These are phyloP conservation scores for Nymphalis c-album DNA, from an alignment of 2,888 invertebrate species.

Conservation along the genomic window DNA sequence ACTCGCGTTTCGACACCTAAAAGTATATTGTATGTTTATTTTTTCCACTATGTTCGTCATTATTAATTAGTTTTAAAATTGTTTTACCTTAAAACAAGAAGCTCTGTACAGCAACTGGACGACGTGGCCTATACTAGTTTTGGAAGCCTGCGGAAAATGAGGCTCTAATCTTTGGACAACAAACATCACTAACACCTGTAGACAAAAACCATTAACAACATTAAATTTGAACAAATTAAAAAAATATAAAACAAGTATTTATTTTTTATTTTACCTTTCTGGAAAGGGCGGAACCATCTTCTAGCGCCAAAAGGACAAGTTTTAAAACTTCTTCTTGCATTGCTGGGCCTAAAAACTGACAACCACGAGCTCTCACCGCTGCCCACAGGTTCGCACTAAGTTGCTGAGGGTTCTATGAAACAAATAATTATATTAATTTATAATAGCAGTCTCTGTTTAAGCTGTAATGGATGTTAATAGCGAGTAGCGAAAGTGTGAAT, in stretches of 20 bases:
- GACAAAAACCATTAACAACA: conserved; percentile 15
- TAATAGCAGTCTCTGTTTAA: too few species aligned
- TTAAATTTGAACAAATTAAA: neutral
- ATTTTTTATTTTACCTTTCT: conserved; percentile 84
- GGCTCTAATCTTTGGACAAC: conserved; percentile 98
- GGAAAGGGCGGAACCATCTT: conserved; percentile 96
- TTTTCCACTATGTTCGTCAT: neutral
- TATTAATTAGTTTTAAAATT: neutral
- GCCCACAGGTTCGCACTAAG: conserved; percentile 97
- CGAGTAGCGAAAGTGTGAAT: too few species aligned
- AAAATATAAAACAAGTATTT: conserved; percentile 4
- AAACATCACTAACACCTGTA: conserved; percentile 94
- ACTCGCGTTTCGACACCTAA: conserved; percentile 96
- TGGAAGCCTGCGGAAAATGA: conserved; percentile 97
- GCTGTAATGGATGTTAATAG: too few species aligned
- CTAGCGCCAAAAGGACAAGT: conserved; percentile 94
- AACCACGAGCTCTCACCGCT: conserved; percentile 96
- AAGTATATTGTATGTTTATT: neutral
- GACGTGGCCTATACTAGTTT: conserved; percentile 99
- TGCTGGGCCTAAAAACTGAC: conserved; percentile 98
- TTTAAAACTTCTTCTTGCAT: conserved; percentile 99
- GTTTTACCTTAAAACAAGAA: conserved; percentile 97
- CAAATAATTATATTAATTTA: neutral
- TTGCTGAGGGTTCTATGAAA: conserved; percentile 92
- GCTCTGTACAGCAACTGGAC: conserved; percentile 98